Base-by-base conservation (phyloP, 2,113 vertebrate species). In the Oncorhynchus nerka region DNA sequence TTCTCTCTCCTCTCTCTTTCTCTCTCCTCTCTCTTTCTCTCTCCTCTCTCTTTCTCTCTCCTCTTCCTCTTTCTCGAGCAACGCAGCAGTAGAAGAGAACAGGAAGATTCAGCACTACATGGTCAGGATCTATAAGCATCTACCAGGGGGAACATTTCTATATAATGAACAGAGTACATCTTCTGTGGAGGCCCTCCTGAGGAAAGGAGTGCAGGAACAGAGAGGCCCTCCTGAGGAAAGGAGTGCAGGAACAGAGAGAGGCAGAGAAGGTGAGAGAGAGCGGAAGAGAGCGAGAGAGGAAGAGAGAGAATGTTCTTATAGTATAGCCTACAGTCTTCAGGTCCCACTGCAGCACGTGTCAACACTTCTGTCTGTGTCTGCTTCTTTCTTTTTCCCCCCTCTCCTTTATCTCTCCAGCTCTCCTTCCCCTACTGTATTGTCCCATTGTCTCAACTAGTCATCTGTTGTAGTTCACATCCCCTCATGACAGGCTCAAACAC, bases 91-190 rank as follows among this genome's bases (percentile, higher is more conserved):
- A 22, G 6, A 22, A 7, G 11, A n/a, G 2, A n/a, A 82, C 86
- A 89, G 86, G 68, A 82, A 84, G 85, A 90, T 85, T 87, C 86
- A 84, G 79, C 49, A 61, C 82, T 79, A 82, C 80, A 19, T 85
- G 87, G 86, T 87, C 86, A 83, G 83, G 83, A 90, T 89, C 83
- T 82, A 85, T 88, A 86, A 83, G 87, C 84, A 88, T 85, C 82
- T 74, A 82, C 86, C 81, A 51, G 45, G 55, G 85, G 85, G 85
- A 86, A 86, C 85, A 84, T 89, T 88, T 89, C 88, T 82, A 89
- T 87, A 85, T 89, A 91, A 91, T 89, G 91, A 90, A 89, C 83
- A 84, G 80, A 75, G 75, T 89, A 84, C 76, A 80, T 92, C 89
- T 90, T 88, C 81, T 85, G 90, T 87, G 84, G 82, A 34, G 32